Evolutionary conservation across 2,797 vertebrate species (phyloP).

Genomic region (Sparus aurata): DNA sequence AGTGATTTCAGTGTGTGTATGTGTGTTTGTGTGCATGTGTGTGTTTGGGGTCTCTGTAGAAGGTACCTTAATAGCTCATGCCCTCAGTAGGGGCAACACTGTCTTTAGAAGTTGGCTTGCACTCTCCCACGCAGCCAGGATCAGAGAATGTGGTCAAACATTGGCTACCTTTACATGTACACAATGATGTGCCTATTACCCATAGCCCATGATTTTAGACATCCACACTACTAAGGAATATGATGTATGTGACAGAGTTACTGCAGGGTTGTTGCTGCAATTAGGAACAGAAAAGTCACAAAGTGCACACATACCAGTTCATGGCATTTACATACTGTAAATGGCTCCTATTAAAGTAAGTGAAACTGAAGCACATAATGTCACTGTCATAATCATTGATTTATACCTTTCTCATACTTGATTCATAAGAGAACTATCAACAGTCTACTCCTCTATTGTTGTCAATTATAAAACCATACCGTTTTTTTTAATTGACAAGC

Average conservation of each 20-base stretch:
- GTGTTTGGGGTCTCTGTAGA: conserved; percentile 17
- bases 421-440: neutral
- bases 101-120: conserved; percentile 40
- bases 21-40: neutral
- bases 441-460: neutral
- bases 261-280: neutral
- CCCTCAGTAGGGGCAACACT: conserved; percentile 39
- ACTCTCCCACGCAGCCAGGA: conserved; percentile 47
- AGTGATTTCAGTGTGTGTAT: conserved; percentile 22
- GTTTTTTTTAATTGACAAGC: neutral
- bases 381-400: too few species aligned
- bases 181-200: conserved; percentile 26
- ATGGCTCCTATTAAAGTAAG: neutral
- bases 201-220: neutral
- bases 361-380: neutral
- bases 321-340: neutral
- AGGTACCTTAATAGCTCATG: conserved; percentile 45
- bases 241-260: neutral
- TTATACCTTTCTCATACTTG: neutral
- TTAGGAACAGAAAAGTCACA: neutral
- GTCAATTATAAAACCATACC: neutral
- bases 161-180: conserved; percentile 30
- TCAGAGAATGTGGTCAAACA: conserved; percentile 47
- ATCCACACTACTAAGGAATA: neutral
- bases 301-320: neutral